Evolutionary conservation across 2,113 vertebrate species (phyloP).

Genomic region (Neofelis nebulosa): DNA sequence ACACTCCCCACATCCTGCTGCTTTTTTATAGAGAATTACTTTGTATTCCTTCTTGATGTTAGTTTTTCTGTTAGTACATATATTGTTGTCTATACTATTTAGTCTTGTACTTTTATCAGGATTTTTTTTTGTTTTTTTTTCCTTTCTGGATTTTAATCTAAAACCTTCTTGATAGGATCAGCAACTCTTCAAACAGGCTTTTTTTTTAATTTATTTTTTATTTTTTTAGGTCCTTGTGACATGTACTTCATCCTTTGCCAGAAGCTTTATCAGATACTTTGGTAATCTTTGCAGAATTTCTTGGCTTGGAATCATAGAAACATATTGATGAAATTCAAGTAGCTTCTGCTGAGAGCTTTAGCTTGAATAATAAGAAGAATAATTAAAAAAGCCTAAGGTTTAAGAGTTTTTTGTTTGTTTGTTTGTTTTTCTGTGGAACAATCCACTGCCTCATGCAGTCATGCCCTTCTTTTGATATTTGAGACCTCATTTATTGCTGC

Average conservation of each 20-base stretch:
- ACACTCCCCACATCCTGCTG: neutral
- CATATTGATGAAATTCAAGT: conserved; percentile 67
- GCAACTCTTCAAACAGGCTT: conserved; percentile 27
- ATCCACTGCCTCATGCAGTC: neutral
- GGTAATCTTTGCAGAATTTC: conserved; percentile 72
- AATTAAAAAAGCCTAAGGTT: neutral
- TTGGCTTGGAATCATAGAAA: conserved; percentile 69
- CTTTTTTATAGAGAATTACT: neutral
- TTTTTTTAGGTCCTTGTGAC: conserved; percentile 25
- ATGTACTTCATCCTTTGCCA: conserved; percentile 61
- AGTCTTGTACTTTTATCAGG: neutral
- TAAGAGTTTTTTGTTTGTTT: neutral
- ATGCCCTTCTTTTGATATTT: conserved; percentile 18
- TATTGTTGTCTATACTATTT: neutral
- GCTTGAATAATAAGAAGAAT: neutral
- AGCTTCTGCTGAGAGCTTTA: conserved; percentile 52
- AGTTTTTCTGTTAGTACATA: neutral
- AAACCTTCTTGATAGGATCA: conserved; percentile 51
- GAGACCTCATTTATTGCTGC: neutral
- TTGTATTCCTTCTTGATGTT: neutral
- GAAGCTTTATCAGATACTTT: conserved; percentile 64
- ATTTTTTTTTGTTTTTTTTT: neutral
- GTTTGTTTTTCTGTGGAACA: neutral
- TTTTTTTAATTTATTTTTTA: neutral
- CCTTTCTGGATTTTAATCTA: conserved; percentile 15